A percentile compares a stretch with the other conserved stretches of the same genome.
Evolutionary conservation across 1,140 invertebrate genomes (phyloP).

Genomic region (Pogonognathellus flavescens): DNA sequence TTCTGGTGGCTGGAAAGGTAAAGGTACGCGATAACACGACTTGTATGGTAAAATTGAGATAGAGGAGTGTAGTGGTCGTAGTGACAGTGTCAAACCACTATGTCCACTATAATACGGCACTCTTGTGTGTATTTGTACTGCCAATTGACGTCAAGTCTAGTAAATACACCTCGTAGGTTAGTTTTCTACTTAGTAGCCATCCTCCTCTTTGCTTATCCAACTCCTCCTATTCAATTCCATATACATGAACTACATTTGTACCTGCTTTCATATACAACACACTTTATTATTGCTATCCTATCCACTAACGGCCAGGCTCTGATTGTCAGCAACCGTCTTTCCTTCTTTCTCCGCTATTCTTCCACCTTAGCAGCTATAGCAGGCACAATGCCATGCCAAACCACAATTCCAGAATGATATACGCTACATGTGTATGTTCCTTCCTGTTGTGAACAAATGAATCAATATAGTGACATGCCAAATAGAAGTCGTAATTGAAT

Average conservation of each 20-base stretch:
- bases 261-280: not conserved
- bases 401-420: not conserved
- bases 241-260: conserved; percentile 1
- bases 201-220: conserved; percentile 34
- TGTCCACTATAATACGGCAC: too few relatives aligned
- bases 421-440: too few relatives aligned
- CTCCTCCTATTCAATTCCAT: conserved; percentile 38
- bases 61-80: too few relatives aligned
- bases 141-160: conserved; percentile 16
- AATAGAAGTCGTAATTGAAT: conserved; percentile 41
- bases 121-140: not conserved
- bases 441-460: not conserved
- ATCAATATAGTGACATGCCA: conserved; percentile 40
- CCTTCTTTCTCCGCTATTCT: not conserved
- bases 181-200: conserved; percentile 41
- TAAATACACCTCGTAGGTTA: conserved; percentile 37
- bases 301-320: not conserved
- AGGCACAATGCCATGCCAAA: not conserved
- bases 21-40: too few relatives aligned
- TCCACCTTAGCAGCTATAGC: not conserved
- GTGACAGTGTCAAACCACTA: too few relatives aligned
- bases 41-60: too few relatives aligned
- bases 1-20: too few relatives aligned
- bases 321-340: not conserved
- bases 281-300: not conserved